Conservation (phyloP, 2,888 invertebrate genomes). For the Melinaea menophilus region DNA sequence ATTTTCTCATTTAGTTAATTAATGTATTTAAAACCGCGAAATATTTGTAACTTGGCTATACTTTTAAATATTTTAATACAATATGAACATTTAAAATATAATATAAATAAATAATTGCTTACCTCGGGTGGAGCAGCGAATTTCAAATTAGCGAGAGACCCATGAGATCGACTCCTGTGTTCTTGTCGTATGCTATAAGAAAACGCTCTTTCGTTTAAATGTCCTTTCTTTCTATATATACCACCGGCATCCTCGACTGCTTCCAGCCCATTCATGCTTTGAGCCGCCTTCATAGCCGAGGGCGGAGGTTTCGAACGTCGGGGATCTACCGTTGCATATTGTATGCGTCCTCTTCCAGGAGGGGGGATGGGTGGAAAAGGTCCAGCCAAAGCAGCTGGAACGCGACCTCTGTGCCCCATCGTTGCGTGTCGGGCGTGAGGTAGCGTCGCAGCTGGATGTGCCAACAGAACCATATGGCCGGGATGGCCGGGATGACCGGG, state of each 20-base stretch:
- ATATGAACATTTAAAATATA: background rate
- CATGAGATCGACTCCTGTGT: constrained; percentile 94
- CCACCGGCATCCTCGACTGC: constrained; percentile 81
- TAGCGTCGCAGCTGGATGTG: constrained; percentile 67
- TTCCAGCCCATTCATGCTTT: constrained; percentile 82
- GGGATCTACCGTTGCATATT: constrained; percentile 81
- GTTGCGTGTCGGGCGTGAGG: constrained; percentile 71
- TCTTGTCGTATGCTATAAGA: constrained; percentile 96
- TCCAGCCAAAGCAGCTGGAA: constrained; percentile 77
- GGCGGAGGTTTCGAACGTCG: constrained; percentile 81
- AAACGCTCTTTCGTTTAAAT: constrained; percentile 94
- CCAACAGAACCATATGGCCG: constrained; percentile 62
- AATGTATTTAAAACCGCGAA: no score
- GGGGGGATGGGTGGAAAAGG: constrained; percentile 65
- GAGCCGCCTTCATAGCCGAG: constrained; percentile 81
- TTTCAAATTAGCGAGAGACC: constrained; percentile 92
- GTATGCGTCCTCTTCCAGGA: constrained; percentile 64
- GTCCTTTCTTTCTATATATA: constrained; percentile 93
- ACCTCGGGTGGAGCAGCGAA: constrained; percentile 86
- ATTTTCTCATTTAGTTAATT: background rate
- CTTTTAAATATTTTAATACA: no score
- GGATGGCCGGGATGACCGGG: constrained; percentile 1
- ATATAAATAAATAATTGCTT: constrained; percentile 36
- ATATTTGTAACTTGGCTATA: no score
- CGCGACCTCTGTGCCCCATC: constrained; percentile 76